Evolutionary conservation across 1,140 invertebrate genomes (phyloP).

Genomic region (Lordiphosa collinella): DNA sequence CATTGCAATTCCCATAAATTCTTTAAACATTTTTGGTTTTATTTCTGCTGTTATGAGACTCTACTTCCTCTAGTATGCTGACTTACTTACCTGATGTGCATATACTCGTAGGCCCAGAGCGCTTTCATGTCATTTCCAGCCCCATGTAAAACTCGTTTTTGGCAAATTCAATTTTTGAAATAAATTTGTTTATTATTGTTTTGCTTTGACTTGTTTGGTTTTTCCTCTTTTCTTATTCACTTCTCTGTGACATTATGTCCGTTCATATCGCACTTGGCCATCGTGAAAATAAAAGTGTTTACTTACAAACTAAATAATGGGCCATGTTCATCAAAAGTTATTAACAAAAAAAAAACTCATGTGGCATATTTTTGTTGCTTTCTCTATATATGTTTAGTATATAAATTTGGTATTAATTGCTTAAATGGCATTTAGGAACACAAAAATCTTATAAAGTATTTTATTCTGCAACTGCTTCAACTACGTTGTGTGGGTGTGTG

Average conservation of each 20-base stretch:
- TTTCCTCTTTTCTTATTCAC: slow-evolving; percentile 16
- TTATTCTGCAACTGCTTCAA: slow-evolving; percentile 9
- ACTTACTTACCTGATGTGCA: no score
- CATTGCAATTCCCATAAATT: no score
- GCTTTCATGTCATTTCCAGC: not conserved
- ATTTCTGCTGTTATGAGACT: no score
- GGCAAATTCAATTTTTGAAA: slow-evolving; percentile 53
- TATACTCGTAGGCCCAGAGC: no score
- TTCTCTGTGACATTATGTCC: slow-evolving; percentile 1
- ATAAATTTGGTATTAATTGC: slow-evolving; percentile 52
- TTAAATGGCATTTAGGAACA: slow-evolving; percentile 65
- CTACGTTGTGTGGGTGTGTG: slow-evolving; percentile 2
- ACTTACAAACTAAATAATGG: slow-evolving; percentile 72
- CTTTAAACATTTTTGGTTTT: no score
- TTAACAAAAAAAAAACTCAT: slow-evolving; percentile 27
- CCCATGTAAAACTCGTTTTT: not conserved
- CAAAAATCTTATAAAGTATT: slow-evolving; percentile 50
- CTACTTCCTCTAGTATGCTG: no score
- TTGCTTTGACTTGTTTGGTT: slow-evolving; percentile 42
- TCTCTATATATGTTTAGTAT: slow-evolving; percentile 16
- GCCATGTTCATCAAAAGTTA: slow-evolving; percentile 46
- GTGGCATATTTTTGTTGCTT: slow-evolving; percentile 11
- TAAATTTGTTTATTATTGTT: slow-evolving; percentile 68
- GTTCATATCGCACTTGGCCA: slow-evolving; percentile 8
- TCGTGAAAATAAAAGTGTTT: slow-evolving; percentile 47